Percentiles rank a stretch among this genome's conserved stretches.
Conservation (phyloP, 1,140 invertebrate genomes). For the Sinonovacula constricta region DNA sequence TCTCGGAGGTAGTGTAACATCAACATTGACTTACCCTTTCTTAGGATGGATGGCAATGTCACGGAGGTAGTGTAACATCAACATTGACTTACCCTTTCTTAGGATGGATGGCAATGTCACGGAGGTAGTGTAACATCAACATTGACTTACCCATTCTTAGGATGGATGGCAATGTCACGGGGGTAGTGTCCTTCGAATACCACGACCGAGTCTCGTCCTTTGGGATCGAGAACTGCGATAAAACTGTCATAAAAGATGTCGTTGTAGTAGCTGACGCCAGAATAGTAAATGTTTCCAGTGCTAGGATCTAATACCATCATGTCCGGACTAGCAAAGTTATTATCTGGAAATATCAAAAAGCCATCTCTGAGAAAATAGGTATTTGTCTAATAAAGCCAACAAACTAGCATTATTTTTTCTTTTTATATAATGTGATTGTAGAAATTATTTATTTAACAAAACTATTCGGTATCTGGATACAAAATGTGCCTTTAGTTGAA, state of each 20-base stretch:
- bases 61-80: no score
- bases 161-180: slow-evolving; percentile 34
- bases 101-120: slow-evolving; percentile 21
- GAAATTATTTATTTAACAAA: no score
- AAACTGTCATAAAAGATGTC: not conserved
- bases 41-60: no score
- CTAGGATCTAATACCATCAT: slow-evolving; percentile 21
- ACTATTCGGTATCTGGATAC: no score
- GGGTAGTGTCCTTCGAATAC: slow-evolving; percentile 28
- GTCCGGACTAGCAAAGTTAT: slow-evolving; percentile 14
- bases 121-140: no score
- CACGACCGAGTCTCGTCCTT: slow-evolving; percentile 23
- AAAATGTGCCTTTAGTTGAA: no score
- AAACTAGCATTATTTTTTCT: not conserved
- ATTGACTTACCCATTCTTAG: slow-evolving; percentile 20
- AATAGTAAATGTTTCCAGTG: slow-evolving; percentile 46
- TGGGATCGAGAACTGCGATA: slow-evolving; percentile 21
- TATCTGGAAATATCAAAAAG: not conserved
- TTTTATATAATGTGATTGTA: not conserved
- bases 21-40: no score
- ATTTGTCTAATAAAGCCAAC: not conserved
- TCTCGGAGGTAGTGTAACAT: no score
- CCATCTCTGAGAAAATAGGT: not conserved
- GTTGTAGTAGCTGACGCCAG: not conserved
- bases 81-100: slow-evolving; percentile 13